phyloP scores from a whole-genome alignment of 2,113 vertebrate genomes.

The Oreochromis spilurus region DNA sequence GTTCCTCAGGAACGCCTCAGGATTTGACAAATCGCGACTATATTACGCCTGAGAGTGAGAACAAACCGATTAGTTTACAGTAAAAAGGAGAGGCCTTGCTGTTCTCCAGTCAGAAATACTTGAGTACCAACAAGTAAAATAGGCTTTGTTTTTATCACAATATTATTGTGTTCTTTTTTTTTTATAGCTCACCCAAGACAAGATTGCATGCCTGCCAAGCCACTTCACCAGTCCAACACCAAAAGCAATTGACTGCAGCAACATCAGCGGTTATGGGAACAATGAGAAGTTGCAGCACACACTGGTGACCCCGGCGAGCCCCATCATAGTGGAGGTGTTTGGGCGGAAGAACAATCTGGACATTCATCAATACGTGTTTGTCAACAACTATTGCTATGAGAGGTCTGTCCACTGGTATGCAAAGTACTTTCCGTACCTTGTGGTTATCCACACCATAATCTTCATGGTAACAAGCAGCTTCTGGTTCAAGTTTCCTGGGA shows the following conservation, averaged over 20 bases:
- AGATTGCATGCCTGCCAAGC: constrained; percentile 85
- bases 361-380: constrained; percentile 85
- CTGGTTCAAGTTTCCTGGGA: constrained; percentile 91
- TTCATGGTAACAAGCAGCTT: constrained; percentile 89
- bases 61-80: not conserved
- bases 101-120: not conserved
- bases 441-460: constrained; percentile 84
- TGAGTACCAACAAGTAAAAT: not conserved
- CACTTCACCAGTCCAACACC: constrained; percentile 61
- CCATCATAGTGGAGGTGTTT: constrained; percentile 62
- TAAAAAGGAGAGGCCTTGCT: not conserved
- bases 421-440: constrained; percentile 89
- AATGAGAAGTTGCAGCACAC: constrained; percentile 38
- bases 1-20: not conserved
- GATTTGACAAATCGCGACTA: not conserved
- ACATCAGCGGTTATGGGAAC: constrained; percentile 54
- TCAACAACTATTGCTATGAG: constrained; percentile 90
- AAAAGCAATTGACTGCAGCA: constrained; percentile 69
- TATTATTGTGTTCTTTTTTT: not conserved
- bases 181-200: constrained; percentile 85
- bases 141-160: not conserved
- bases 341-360: constrained; percentile 83
- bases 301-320: not conserved
- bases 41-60: not conserved
- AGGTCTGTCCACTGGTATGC: constrained; percentile 85